Conservation (phyloP, 2,888 invertebrate species). For the Zele albiditarsus region DNA sequence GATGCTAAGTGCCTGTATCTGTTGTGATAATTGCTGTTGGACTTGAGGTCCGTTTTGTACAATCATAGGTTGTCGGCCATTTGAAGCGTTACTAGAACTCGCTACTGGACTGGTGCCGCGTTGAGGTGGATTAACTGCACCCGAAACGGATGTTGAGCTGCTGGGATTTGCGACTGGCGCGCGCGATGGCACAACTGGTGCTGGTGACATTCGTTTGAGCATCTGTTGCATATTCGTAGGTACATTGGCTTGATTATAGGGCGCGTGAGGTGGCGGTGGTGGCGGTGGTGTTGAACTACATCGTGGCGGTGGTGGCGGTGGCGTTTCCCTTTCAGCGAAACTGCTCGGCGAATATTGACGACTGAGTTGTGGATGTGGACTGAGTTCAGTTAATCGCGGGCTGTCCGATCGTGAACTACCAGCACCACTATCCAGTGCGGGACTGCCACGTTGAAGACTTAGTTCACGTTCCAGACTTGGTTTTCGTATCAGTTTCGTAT, state of each 20-base stretch:
- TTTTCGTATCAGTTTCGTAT: slow-evolving; percentile 86
- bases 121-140: slow-evolving; percentile 75
- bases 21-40: slow-evolving; percentile 90
- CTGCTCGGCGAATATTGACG: slow-evolving; percentile 83
- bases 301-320: slow-evolving; percentile 85
- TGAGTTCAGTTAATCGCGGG: slow-evolving; percentile 80
- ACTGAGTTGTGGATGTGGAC: slow-evolving; percentile 79
- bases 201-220: slow-evolving; percentile 85
- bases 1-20: slow-evolving; percentile 89
- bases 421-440: slow-evolving; percentile 90
- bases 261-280: slow-evolving; percentile 76
- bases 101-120: slow-evolving; percentile 85
- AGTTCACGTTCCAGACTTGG: slow-evolving; percentile 91
- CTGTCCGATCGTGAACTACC: slow-evolving; percentile 93
- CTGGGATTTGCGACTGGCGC: slow-evolving; percentile 79
- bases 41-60: slow-evolving; percentile 84
- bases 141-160: slow-evolving; percentile 63
- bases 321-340: slow-evolving; percentile 76
- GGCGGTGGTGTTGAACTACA: slow-evolving; percentile 81
- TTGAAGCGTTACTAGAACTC: slow-evolving; percentile 70
- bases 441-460: slow-evolving; percentile 85
- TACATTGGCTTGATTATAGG: slow-evolving; percentile 75
- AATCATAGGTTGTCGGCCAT: slow-evolving; percentile 84
- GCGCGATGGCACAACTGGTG: slow-evolving; percentile 80
- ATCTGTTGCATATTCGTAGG: slow-evolving; percentile 81